Evolutionary conservation across 2,888 invertebrate genomes (phyloP).

Genomic region (Drosophila meridiana): DNA sequence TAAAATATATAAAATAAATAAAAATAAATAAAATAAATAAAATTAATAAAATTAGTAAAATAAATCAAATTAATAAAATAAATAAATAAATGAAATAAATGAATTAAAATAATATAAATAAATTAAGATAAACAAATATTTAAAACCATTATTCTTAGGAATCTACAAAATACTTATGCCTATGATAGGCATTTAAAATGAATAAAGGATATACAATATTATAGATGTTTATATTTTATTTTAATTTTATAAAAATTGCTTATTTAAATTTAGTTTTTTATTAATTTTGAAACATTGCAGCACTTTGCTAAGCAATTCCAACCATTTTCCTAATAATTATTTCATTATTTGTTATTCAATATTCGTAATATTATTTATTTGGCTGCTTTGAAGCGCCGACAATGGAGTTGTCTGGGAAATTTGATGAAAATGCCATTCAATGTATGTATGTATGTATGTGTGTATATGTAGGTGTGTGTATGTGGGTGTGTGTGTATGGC

Average conservation of each 20-base stretch:
- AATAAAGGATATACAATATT: no score
- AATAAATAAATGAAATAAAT: no score
- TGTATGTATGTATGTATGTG: neutral
- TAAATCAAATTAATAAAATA: no score
- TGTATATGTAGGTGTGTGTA: neutral
- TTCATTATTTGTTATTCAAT: conserved; percentile 1
- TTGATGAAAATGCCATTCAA: conserved; percentile 12
- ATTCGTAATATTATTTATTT: neutral
- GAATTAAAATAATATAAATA: no score
- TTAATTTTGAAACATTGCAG: neutral
- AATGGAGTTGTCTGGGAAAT: conserved; percentile 6
- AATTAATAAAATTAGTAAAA: no score
- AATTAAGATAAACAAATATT: no score
- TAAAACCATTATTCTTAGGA: no score
- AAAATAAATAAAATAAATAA: no score
- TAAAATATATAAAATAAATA: no score
- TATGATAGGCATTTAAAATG: neutral
- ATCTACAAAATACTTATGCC: no score
- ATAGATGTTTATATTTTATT: no score
- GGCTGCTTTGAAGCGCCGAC: neutral
- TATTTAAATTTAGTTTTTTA: neutral
- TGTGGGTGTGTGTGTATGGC: neutral
- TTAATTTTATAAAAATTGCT: neutral
- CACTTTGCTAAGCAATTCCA: neutral
- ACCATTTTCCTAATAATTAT: conserved; percentile 1